A percentile compares a stretch with the other conserved stretches of the same genome.
These are phyloP conservation scores for Pogonocichla stellata DNA, from an alignment of 2,113 vertebrate species.

Conservation along the genomic window DNA sequence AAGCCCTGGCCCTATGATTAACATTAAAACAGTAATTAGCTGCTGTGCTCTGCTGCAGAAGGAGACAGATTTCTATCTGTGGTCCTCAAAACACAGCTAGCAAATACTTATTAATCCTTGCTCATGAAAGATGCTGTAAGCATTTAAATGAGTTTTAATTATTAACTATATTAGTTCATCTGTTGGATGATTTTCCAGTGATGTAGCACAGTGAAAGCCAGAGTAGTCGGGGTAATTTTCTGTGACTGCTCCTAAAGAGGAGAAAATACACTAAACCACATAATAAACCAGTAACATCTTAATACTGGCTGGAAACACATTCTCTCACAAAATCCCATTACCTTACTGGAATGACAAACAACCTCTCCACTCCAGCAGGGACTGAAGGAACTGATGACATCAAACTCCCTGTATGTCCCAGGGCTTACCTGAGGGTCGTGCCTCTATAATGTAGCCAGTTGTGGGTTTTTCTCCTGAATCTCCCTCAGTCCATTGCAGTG, in stretches of 20 bases:
- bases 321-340: not conserved
- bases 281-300: not conserved
- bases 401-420: not conserved
- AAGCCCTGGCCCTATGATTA: not conserved
- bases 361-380: not conserved
- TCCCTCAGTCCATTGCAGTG: constrained; percentile 87
- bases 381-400: not conserved
- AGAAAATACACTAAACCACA: not conserved
- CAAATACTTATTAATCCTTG: constrained; percentile 5
- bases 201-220: constrained; percentile 21
- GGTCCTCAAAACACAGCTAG: constrained; percentile 12
- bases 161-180: constrained; percentile 57
- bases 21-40: not conserved
- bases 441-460: constrained; percentile 88
- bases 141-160: constrained; percentile 59
- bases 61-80: not conserved
- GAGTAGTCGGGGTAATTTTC: constrained; percentile 19
- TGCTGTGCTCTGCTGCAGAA: not conserved
- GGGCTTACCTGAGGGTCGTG: constrained; percentile 87
- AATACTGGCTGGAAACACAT: not conserved
- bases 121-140: not conserved
- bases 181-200: constrained; percentile 46
- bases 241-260: constrained; percentile 20
- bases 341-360: not conserved
- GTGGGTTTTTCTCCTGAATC: constrained; percentile 78